Percentiles rank a stretch among this genome's conserved stretches.
These are phyloP conservation scores for Scaptomyza pallida DNA, from an alignment of 1,140 invertebrate species.

Conservation along the genomic window DNA sequence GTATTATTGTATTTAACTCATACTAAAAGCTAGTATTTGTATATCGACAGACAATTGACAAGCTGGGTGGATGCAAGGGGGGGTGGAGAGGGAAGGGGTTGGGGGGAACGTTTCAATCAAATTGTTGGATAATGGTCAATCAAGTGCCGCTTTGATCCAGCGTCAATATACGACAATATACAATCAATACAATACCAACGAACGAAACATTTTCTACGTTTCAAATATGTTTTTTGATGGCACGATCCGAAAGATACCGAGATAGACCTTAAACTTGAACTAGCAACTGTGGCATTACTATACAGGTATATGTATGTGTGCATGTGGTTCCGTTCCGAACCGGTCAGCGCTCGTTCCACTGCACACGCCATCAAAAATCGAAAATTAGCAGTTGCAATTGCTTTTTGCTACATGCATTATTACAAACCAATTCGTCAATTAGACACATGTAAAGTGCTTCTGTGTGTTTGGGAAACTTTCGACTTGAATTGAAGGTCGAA, in stretches of 20 bases:
- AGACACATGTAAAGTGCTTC: conserved; percentile 56
- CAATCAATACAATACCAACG: neutral
- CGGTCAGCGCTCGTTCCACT: too few species aligned
- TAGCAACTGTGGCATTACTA: conserved; percentile 9
- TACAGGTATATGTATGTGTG: too few species aligned
- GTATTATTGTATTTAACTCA: conserved; percentile 48
- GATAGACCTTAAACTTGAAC: conserved; percentile 67
- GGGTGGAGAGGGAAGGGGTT: conserved; percentile 3
- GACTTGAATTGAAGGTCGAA: neutral
- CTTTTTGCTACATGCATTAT: conserved; percentile 69
- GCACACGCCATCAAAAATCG: conserved; percentile 40
- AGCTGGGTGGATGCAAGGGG: neutral
- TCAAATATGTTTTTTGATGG: conserved; percentile 22
- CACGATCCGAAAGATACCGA: conserved; percentile 2
- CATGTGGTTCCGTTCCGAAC: conserved; percentile 10
- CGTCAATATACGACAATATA: too few species aligned
- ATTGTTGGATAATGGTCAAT: conserved; percentile 67
- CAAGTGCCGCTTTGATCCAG: conserved; percentile 43
- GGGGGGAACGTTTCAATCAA: too few species aligned
- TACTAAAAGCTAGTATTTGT: conserved; percentile 31
- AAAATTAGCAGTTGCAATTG: conserved; percentile 50
- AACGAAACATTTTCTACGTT: conserved; percentile 15
- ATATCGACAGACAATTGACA: conserved; percentile 69
- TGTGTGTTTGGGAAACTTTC: conserved; percentile 46
- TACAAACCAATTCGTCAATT: conserved; percentile 51